Conservation (phyloP, 2,113 vertebrate species). For the Carassius carassius region DNA sequence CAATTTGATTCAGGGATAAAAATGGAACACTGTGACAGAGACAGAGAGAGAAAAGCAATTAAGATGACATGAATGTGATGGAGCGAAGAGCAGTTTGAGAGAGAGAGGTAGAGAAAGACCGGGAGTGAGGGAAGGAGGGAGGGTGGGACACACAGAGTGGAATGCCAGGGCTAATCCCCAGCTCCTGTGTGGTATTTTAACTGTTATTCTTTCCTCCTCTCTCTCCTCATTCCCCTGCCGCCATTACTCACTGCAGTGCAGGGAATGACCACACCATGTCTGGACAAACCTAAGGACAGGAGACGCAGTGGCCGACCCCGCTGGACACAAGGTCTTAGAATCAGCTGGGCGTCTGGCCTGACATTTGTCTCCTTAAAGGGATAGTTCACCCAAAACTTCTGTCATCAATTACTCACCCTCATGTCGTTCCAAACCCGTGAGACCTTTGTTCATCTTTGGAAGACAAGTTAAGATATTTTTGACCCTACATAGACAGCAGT, state of each 20-base stretch:
- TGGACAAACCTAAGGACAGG: conserved; percentile 38
- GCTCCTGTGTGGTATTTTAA: conserved; percentile 52
- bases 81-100: not conserved
- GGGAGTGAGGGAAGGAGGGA: not conserved
- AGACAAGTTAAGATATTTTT: too few relatives aligned
- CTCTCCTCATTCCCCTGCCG: conserved; percentile 39
- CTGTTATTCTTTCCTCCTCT: conserved; percentile 45
- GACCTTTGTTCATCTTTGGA: too few relatives aligned
- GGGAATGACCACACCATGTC: conserved; percentile 33
- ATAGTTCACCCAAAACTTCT: too few relatives aligned
- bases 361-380: conserved; percentile 17
- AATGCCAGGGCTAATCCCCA: conserved; percentile 40
- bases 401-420: too few relatives aligned
- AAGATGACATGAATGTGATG: conserved; percentile 15
- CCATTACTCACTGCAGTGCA: conserved; percentile 56
- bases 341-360: not conserved
- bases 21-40: conserved; percentile 14
- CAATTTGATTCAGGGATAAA: conserved; percentile 31
- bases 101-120: not conserved
- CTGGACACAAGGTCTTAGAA: conserved; percentile 25
- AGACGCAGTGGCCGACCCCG: conserved; percentile 17
- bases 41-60: conserved; percentile 34
- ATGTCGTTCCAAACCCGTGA: too few relatives aligned
- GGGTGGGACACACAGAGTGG: not conserved
- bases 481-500: too few relatives aligned